Evolutionary conservation across 2,888 invertebrate species (phyloP).

Genomic region (Scaptomyza reducta): DNA sequence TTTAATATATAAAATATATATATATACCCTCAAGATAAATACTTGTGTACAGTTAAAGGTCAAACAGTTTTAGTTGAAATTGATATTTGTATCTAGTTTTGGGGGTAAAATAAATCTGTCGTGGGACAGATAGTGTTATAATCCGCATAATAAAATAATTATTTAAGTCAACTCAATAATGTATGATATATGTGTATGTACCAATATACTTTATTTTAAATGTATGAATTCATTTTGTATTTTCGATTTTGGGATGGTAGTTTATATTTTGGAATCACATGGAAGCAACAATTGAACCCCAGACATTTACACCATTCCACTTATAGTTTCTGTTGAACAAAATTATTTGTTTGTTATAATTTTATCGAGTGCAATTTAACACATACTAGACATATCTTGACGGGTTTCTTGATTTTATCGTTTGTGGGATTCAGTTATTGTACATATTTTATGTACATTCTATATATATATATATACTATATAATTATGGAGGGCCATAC

Average conservation of each 20-base stretch:
- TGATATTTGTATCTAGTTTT: slow-evolving; percentile 46
- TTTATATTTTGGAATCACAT: slow-evolving; percentile 11
- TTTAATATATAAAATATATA: slow-evolving; percentile 15
- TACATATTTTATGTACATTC: slow-evolving; percentile 29
- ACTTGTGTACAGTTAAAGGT: slow-evolving; percentile 51
- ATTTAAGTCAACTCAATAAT: slow-evolving; percentile 61
- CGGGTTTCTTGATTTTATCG: slow-evolving; percentile 22
- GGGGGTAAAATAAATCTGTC: slow-evolving; percentile 11
- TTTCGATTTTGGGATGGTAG: slow-evolving; percentile 49
- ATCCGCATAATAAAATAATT: slow-evolving; percentile 29
- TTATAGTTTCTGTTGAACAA: slow-evolving; percentile 11
- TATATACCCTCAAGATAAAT: slow-evolving; percentile 9
- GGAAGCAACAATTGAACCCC: slow-evolving; percentile 18
- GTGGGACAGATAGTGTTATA: slow-evolving; percentile 4
- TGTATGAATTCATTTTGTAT: slow-evolving; percentile 52
- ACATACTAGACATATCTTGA: slow-evolving; percentile 52
- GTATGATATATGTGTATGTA: slow-evolving; percentile 64
- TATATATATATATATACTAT: slow-evolving; percentile 11
- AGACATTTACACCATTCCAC: slow-evolving; percentile 23
- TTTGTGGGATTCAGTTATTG: slow-evolving; percentile 34
- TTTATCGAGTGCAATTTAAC: slow-evolving; percentile 42
- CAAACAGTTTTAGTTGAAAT: slow-evolving; percentile 49
- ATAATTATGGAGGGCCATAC: slow-evolving; percentile 27
- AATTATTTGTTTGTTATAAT: slow-evolving; percentile 2
- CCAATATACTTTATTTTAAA: slow-evolving; percentile 64